These are phyloP conservation scores for Dendrolimus pini DNA, from an alignment of 2,888 invertebrate genomes.

Conservation along the genomic window DNA sequence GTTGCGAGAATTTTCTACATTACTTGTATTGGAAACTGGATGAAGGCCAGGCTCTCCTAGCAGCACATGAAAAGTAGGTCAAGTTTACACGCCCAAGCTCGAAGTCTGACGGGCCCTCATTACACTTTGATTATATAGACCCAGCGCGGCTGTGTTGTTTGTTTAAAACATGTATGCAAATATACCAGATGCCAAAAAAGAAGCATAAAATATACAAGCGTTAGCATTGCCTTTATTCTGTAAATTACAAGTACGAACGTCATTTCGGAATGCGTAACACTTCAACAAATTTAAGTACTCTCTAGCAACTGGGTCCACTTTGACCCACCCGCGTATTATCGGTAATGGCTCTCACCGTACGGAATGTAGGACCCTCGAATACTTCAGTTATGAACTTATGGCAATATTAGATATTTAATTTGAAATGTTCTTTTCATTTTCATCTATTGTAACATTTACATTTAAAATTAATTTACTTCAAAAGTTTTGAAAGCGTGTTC, in stretches of 20 bases:
- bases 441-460: background rate
- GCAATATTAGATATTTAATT: constrained; percentile 1
- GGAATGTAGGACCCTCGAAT: constrained; percentile 36
- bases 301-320: constrained; percentile 20
- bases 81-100: constrained; percentile 31
- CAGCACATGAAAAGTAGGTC: constrained; percentile 32
- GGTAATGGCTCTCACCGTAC: constrained; percentile 34
- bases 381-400: constrained; percentile 24
- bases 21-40: constrained; percentile 30
- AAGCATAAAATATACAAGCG: background rate
- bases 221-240: constrained; percentile 18
- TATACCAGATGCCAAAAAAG: no score
- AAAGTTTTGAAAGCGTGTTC: no score
- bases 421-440: background rate
- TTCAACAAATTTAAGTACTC: constrained; percentile 32
- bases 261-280: constrained; percentile 20
- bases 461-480: no score
- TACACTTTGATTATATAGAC: background rate
- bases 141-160: background rate
- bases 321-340: constrained; percentile 23
- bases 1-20: constrained; percentile 28
- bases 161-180: background rate
- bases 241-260: constrained; percentile 21
- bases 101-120: background rate
- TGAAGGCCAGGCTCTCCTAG: constrained; percentile 32